Base-by-base conservation (phyloP, 2,888 invertebrate genomes). In the Ormyrus thymus region DNA sequence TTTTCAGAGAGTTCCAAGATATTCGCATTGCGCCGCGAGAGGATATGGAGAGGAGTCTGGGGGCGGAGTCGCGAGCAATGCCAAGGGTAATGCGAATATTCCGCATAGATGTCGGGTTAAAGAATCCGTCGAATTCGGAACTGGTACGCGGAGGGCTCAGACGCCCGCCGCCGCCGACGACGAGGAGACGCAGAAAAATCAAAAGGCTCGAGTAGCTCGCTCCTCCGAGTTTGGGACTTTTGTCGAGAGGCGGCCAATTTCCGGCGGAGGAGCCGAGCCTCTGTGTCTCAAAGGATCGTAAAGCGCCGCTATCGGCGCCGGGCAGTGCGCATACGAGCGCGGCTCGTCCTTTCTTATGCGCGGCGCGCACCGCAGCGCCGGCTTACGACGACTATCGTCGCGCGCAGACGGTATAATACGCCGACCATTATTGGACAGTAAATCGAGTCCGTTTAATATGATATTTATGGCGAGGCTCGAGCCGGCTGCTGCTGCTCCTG, bases 391-490 rank as follows among this genome's bases (percentile, higher is more conserved):
- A 7, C 86, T 86, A 86, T 85, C 85, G 84, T 83, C 82, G 79
- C 78, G 78, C 80, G 82, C 84, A 86, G 85, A 85, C 84, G 83
- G 82, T 83, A 29, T 29, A 84, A 86, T 86, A 85, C 84, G 29
- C 85, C 85, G 81, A 81, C 82, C 86, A 85, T 87, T 87, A 88
- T 86, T 86, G 87, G 86, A 87, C 84, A 83, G 85, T 87, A 87
- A 88, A 87, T 86, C 86, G 87, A 86, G 84, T 80, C 84, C 86
- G 85, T 87, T 88, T 86, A 86, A 85, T 85, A 82, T 80, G 85
- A 88, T 89, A 89, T 89, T 89, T 89, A 89, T 88, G 88, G 85
- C 81, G 81, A 15, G 29, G 79, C 80, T 83, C 82, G 84, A 83
- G 29, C 76, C 72, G 76, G 82, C 85, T 86, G 85, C 58, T 58